Percentiles rank a stretch among this genome's conserved stretches.
Evolutionary conservation across 2,888 invertebrate species (phyloP).

Genomic region (Polyommatus icarus): DNA sequence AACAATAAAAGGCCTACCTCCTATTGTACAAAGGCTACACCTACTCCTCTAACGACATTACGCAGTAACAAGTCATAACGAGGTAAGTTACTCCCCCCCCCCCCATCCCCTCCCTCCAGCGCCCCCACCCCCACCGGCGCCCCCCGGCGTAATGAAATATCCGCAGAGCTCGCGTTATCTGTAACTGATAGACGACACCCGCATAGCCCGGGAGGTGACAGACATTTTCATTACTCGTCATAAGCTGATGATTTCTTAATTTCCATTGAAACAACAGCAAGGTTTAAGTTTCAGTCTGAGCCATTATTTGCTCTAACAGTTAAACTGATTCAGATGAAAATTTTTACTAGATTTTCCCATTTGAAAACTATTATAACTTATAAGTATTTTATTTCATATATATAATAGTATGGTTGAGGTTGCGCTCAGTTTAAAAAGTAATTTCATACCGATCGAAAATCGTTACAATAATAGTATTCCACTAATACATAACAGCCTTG

Average conservation of each 20-base stretch:
- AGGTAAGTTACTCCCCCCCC: neutral
- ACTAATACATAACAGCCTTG: too few relatives aligned
- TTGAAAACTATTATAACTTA: too few relatives aligned
- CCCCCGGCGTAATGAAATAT: slow-evolving; percentile 25
- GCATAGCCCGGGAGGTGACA: neutral
- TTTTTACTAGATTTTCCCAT: too few relatives aligned
- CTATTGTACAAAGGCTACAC: neutral
- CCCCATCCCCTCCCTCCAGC: neutral
- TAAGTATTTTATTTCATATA: too few relatives aligned
- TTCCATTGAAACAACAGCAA: too few relatives aligned
- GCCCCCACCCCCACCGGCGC: neutral
- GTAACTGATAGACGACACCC: slow-evolving; percentile 25
- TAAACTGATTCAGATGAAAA: too few relatives aligned
- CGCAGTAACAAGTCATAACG: slow-evolving; percentile 17
- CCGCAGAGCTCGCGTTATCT: slow-evolving; percentile 30
- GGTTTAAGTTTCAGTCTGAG: too few relatives aligned
- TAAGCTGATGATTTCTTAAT: neutral
- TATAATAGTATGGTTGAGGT: too few relatives aligned
- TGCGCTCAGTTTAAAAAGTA: too few relatives aligned
- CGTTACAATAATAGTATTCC: too few relatives aligned
- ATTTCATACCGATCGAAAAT: too few relatives aligned
- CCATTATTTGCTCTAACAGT: too few relatives aligned
- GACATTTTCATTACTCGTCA: neutral
- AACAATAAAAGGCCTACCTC: neutral
- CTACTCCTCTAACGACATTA: slow-evolving; percentile 1